Percentiles rank a stretch among this genome's conserved stretches.
These are phyloP conservation scores for Eira barbara DNA, from an alignment of 2,113 vertebrate genomes.

Conservation along the genomic window DNA sequence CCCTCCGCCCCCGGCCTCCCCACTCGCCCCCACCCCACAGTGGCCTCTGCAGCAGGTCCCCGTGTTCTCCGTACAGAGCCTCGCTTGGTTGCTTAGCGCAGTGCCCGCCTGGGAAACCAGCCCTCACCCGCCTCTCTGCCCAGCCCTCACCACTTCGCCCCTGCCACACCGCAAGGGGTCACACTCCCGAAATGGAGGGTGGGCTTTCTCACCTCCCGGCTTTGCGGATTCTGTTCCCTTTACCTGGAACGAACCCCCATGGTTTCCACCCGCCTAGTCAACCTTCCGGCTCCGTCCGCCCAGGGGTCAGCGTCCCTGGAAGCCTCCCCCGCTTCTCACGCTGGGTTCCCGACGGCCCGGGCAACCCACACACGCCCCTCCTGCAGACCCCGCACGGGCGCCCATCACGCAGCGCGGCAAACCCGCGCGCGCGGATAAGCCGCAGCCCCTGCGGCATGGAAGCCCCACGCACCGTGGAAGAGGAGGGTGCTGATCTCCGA, in stretches of 20 bases:
- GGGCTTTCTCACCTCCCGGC: background rate
- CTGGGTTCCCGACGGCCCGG: background rate
- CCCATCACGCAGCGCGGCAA: background rate
- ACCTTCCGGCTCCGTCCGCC: background rate
- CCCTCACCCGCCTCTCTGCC: background rate
- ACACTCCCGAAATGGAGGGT: background rate
- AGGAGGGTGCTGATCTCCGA: background rate
- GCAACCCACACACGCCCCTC: background rate
- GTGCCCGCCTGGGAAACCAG: background rate
- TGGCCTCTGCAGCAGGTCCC: background rate
- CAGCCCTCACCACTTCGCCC: background rate
- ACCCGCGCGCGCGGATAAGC: background rate
- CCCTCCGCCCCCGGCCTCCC: background rate
- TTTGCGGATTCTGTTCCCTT: background rate
- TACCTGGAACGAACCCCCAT: background rate
- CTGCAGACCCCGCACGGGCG: background rate
- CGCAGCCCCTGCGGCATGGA: fast-evolving
- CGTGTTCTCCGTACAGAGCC: background rate
- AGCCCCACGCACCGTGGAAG: background rate
- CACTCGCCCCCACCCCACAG: background rate
- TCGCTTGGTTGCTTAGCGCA: background rate
- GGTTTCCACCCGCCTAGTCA: background rate
- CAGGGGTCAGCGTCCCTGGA: background rate
- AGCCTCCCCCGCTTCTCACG: background rate
- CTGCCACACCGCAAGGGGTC: background rate